Evolutionary conservation across 2,797 vertebrate species (phyloP).

Genomic region (Chrysolophus pictus): DNA sequence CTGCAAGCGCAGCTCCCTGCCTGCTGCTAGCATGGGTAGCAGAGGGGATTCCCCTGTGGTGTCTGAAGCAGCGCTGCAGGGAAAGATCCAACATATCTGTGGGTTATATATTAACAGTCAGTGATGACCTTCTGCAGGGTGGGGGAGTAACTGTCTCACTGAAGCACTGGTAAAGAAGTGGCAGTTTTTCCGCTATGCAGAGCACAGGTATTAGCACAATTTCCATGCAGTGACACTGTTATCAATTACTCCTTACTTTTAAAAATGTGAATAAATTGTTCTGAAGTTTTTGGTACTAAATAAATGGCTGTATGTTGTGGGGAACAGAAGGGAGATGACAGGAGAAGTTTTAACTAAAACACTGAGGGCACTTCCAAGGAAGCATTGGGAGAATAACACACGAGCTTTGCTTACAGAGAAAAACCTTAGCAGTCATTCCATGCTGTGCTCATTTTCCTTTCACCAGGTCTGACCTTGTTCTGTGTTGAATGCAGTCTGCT

Average conservation of each 20-base stretch:
- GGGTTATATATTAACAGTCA: slow-evolving; percentile 39
- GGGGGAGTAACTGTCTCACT: not conserved
- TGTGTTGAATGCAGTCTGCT: not conserved
- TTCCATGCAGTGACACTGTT: not conserved
- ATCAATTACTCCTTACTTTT: not conserved
- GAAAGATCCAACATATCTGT: slow-evolving; percentile 20
- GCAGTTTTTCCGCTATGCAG: not conserved
- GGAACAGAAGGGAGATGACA: not conserved
- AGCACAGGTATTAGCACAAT: not conserved
- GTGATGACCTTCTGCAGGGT: not conserved
- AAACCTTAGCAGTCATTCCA: not conserved
- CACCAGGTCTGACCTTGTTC: not conserved
- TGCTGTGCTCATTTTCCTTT: not conserved
- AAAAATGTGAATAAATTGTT: not conserved
- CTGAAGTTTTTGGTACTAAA: slow-evolving; percentile 8
- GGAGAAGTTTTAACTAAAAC: slow-evolving; percentile 1
- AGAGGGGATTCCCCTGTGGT: slow-evolving; percentile 20
- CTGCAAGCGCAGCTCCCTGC: not conserved
- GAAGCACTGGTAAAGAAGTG: not conserved
- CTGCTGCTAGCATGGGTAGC: not conserved
- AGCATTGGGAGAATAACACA: not conserved
- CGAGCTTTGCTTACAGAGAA: not conserved
- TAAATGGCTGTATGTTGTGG: not conserved
- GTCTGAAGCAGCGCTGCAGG: slow-evolving; percentile 8
- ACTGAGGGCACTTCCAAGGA: not conserved